Conservation (phyloP, 2,113 vertebrate genomes). For the Daboia siamensis region DNA sequence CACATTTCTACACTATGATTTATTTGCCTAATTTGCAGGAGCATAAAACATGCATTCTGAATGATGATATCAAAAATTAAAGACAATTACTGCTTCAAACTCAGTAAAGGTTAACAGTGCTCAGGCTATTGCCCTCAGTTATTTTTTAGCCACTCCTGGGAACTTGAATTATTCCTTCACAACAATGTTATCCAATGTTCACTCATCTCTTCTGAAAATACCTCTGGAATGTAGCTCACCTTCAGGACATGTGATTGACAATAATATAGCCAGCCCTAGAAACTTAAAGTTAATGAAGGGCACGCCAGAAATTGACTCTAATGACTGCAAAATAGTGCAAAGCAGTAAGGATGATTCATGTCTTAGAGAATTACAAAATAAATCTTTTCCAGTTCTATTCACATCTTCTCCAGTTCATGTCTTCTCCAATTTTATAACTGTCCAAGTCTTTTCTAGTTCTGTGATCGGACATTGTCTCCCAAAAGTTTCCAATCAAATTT, state of each 20-base stretch:
- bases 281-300: neutral
- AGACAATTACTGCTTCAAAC: neutral
- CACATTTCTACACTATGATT: neutral
- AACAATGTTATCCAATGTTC: neutral
- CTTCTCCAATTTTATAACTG: neutral
- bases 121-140: fast-evolving
- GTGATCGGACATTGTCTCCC: neutral
- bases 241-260: neutral
- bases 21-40: neutral
- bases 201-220: neutral
- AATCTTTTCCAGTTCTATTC: neutral
- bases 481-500: neutral
- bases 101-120: fast-evolving
- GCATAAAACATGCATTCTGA: neutral
- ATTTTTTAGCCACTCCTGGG: neutral
- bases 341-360: neutral
- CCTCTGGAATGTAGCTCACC: neutral
- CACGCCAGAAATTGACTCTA: neutral
- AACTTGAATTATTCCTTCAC: neutral
- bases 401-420: neutral
- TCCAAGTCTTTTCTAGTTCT: neutral
- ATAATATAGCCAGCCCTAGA: neutral
- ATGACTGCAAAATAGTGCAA: neutral
- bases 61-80: neutral
- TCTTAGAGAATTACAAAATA: neutral